phyloP scores from a whole-genome alignment of 2,888 invertebrate genomes.

The Liopterus haemorrhoidalis region DNA sequence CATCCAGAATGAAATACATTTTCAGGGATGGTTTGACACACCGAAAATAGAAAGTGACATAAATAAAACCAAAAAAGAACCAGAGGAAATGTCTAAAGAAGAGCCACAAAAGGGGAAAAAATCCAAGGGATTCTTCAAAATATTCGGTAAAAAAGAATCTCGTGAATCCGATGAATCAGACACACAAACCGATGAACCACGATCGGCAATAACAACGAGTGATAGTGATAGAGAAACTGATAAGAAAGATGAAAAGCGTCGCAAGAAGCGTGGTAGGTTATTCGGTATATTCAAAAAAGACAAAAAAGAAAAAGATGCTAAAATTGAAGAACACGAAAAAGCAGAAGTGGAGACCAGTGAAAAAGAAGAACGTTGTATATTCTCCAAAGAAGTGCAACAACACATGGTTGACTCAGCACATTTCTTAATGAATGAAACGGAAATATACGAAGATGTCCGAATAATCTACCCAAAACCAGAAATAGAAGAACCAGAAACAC shows the following conservation, averaged over 20 bases:
- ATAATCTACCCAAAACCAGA: slow-evolving; percentile 23
- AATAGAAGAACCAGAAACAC: slow-evolving; percentile 13
- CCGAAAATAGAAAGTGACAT: slow-evolving; percentile 30
- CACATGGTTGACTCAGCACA: slow-evolving; percentile 36
- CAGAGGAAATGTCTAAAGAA: neutral
- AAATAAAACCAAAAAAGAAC: slow-evolving; percentile 15
- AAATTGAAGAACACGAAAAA: slow-evolving; percentile 17
- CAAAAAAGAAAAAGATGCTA: slow-evolving; percentile 29
- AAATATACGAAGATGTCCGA: slow-evolving; percentile 37
- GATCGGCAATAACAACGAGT: slow-evolving; percentile 16
- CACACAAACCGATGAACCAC: slow-evolving; percentile 34
- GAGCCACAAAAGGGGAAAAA: slow-evolving; percentile 37
- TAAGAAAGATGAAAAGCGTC: slow-evolving; percentile 25
- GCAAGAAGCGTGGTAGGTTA: slow-evolving; percentile 28
- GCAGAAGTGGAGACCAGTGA: no score
- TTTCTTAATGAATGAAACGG: slow-evolving; percentile 37
- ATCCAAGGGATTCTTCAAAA: slow-evolving; percentile 38
- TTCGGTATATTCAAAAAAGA: slow-evolving; percentile 36
- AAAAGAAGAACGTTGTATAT: slow-evolving; percentile 9
- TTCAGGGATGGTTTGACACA: slow-evolving; percentile 37
- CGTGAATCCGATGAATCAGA: slow-evolving; percentile 41
- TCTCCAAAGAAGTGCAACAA: slow-evolving; percentile 33
- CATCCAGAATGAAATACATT: slow-evolving; percentile 40
- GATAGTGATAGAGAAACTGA: slow-evolving; percentile 19
- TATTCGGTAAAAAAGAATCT: slow-evolving; percentile 39